Evolutionary conservation across 2,888 invertebrate genomes (phyloP).

Genomic region (Notodonta dromedarius): DNA sequence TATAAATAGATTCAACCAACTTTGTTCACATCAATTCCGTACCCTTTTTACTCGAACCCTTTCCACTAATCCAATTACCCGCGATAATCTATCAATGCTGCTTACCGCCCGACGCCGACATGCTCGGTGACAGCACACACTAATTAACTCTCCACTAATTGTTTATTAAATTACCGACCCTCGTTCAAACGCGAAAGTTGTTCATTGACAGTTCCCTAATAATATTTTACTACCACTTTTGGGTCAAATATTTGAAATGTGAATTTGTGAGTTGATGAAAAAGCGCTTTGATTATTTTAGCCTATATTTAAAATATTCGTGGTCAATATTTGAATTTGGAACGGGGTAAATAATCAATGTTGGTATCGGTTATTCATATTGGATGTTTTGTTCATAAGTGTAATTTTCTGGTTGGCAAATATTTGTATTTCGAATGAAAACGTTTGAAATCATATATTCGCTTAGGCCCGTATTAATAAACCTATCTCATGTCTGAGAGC

Average conservation of each 20-base stretch:
- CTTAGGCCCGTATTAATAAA: too few relatives aligned
- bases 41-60: conserved; percentile 3
- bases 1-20: not conserved
- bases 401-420: not conserved
- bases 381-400: not conserved
- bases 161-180: conserved; percentile 34
- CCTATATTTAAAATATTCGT: not conserved
- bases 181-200: conserved; percentile 24
- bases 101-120: conserved; percentile 10
- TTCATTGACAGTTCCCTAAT: conserved; percentile 25
- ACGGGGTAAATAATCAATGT: not conserved
- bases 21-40: not conserved
- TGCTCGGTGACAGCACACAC: conserved; percentile 24
- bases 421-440: not conserved
- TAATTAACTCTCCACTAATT: conserved; percentile 36
- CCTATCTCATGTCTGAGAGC: too few relatives aligned
- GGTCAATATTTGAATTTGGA: conserved; percentile 2
- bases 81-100: conserved; percentile 16
- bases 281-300: conserved; percentile 13
- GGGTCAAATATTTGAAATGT: conserved; percentile 17
- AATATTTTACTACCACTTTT: conserved; percentile 14
- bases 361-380: not conserved
- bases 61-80: conserved; percentile 16
- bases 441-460: not conserved
- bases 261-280: not conserved